These are phyloP conservation scores for Nomada hirtipes DNA, from an alignment of 2,888 invertebrate genomes.

Conservation along the genomic window DNA sequence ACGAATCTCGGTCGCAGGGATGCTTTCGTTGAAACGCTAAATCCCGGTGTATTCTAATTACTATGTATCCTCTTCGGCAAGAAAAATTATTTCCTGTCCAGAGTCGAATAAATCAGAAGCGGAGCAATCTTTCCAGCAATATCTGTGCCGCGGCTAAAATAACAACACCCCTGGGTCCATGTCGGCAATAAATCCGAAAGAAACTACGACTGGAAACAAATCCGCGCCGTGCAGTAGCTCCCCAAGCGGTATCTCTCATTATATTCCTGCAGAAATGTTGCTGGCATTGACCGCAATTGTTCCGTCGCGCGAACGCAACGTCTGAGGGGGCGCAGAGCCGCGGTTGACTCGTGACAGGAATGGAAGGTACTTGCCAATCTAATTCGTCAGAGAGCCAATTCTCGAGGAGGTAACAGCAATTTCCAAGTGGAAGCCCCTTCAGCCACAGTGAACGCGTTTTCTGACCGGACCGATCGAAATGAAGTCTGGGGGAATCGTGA, in stretches of 20 bases:
- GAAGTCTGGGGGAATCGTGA: conserved; percentile 28
- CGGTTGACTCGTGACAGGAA: conserved; percentile 16
- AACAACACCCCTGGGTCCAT: neutral
- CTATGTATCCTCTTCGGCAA: neutral
- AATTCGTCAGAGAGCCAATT: conserved; percentile 47
- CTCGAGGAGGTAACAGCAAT: conserved; percentile 31
- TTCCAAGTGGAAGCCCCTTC: conserved; percentile 14
- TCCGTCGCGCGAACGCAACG: neutral
- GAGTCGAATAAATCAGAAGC: neutral
- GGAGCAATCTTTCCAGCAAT: neutral
- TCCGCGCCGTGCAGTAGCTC: neutral
- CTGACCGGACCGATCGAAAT: conserved; percentile 36
- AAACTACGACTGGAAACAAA: neutral
- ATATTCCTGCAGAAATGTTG: neutral
- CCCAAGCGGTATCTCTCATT: neutral
- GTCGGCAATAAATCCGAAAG: neutral
- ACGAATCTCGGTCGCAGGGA: conserved; percentile 17
- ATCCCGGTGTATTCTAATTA: neutral
- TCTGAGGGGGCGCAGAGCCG: no score
- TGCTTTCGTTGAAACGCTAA: neutral
- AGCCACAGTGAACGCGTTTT: conserved; percentile 26
- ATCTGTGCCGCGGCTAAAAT: neutral
- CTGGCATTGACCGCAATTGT: neutral
- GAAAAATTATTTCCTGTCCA: neutral
- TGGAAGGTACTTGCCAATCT: conserved; percentile 40